phyloP scores from a whole-genome alignment of 2,797 vertebrate species.

The Graptemys geographica region DNA sequence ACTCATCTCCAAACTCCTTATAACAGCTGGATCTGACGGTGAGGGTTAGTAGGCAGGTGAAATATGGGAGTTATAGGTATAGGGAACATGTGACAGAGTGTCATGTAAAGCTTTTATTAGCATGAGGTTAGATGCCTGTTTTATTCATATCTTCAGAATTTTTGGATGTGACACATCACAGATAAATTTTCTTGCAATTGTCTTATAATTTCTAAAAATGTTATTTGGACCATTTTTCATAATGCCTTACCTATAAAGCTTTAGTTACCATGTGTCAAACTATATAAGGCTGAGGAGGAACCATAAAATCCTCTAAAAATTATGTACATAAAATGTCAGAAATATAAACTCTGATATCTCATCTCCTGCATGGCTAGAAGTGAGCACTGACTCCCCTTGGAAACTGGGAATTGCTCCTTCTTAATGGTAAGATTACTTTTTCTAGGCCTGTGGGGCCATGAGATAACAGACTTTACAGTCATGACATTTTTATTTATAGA shows the following conservation, averaged over 20 bases:
- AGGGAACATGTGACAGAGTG: background rate
- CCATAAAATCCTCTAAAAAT: slow-evolving; percentile 50
- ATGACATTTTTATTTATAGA: background rate
- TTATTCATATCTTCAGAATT: background rate
- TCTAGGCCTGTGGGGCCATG: background rate
- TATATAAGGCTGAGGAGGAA: slow-evolving; percentile 22
- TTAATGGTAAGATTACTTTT: background rate
- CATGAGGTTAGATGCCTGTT: background rate
- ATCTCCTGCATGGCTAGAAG: background rate
- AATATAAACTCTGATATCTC: slow-evolving; percentile 3
- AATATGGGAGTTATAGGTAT: slow-evolving; percentile 2
- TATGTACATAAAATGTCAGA: slow-evolving; percentile 3
- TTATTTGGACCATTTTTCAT: background rate
- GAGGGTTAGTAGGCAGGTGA: slow-evolving; percentile 4
- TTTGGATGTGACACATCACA: background rate
- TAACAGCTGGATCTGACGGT: slow-evolving; percentile 56
- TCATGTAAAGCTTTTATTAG: background rate
- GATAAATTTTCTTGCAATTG: background rate
- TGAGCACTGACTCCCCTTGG: background rate
- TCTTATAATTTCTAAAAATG: background rate
- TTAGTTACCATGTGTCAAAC: background rate
- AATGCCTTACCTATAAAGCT: background rate
- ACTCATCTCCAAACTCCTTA: slow-evolving; percentile 20
- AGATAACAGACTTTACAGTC: background rate
- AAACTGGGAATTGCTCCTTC: background rate